phyloP scores from a whole-genome alignment of 2,113 vertebrate genomes.

The Trematocara nigrifrons region DNA sequence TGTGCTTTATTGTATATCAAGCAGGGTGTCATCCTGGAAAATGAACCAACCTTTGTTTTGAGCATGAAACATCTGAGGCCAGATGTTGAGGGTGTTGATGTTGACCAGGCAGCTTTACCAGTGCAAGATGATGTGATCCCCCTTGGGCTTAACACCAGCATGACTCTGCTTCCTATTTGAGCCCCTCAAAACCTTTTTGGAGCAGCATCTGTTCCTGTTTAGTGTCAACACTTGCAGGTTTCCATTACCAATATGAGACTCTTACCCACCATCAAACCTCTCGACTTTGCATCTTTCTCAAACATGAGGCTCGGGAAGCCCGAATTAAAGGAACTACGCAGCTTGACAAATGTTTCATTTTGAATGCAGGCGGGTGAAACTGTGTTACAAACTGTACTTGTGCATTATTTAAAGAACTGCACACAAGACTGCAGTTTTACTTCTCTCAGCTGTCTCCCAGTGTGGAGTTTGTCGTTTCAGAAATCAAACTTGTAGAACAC shows the following conservation, averaged over 20 bases:
- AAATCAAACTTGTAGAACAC: neutral
- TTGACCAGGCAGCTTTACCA: slow-evolving; percentile 29
- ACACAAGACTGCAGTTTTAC: neutral
- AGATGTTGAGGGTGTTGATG: slow-evolving; percentile 33
- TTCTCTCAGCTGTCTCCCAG: neutral
- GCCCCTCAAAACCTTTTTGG: slow-evolving; percentile 11
- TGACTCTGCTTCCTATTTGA: slow-evolving; percentile 63
- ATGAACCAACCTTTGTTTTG: neutral
- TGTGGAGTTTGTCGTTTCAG: neutral
- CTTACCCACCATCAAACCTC: neutral
- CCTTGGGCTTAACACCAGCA: slow-evolving; percentile 73
- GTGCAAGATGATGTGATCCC: slow-evolving; percentile 53
- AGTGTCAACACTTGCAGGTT: slow-evolving; percentile 18
- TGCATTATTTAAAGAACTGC: neutral
- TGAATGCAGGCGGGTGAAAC: neutral
- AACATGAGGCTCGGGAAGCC: neutral
- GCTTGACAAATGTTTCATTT: neutral
- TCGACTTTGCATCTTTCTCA: neutral
- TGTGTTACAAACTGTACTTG: neutral
- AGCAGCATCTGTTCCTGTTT: slow-evolving; percentile 55
- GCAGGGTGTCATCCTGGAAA: neutral
- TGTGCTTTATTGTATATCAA: neutral
- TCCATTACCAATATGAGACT: neutral
- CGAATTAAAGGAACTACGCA: neutral
- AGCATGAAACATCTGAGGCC: slow-evolving; percentile 3